These are phyloP conservation scores for Bovichtus diacanthus DNA, from an alignment of 2,797 vertebrate genomes.

Conservation along the genomic window DNA sequence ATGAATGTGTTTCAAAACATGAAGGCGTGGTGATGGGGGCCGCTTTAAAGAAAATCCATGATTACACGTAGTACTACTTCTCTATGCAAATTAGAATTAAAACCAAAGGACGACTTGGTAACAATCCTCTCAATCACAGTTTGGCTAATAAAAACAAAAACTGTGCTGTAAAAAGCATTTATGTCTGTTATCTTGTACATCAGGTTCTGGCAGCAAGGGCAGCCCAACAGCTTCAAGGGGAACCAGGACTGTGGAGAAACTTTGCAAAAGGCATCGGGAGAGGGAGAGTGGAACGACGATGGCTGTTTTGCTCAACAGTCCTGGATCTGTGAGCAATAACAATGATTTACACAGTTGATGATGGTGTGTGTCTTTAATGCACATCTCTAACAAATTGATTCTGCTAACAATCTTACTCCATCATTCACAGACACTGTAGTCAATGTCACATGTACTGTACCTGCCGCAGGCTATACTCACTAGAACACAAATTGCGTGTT, in stretches of 20 bases:
- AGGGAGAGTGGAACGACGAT: conserved; percentile 55
- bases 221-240: conserved; percentile 49
- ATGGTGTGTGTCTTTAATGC: neutral
- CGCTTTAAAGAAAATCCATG: no score
- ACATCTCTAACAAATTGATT: neutral
- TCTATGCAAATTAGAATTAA: no score
- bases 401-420: neutral
- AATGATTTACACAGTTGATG: neutral
- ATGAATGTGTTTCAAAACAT: no score
- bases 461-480: neutral
- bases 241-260: conserved; percentile 66
- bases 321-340: conserved; percentile 61
- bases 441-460: neutral
- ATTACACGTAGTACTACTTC: no score
- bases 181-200: neutral
- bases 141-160: no score
- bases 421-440: neutral
- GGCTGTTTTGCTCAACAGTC: conserved; percentile 15
- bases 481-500: neutral
- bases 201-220: conserved; percentile 59
- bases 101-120: no score
- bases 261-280: rapidly evolving
- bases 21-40: no score
- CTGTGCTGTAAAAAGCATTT: neutral
- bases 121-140: no score